Evolutionary conservation across 1,140 invertebrate genomes (phyloP), one percentile per base, ranked within the genome.

Genomic region (Pantala flavescens): DNA sequence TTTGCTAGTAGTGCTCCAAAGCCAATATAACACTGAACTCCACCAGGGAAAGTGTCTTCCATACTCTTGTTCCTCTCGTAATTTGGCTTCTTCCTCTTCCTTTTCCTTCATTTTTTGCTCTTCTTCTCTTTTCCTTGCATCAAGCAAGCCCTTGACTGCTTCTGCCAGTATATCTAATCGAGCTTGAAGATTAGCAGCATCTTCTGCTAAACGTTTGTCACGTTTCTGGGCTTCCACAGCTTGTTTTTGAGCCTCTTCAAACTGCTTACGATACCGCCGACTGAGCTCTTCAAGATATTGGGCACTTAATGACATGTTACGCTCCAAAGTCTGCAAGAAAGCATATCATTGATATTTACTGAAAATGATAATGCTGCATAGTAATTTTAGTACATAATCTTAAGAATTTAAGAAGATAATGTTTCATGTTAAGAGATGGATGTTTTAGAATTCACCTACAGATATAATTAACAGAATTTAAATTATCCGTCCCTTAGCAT

Each of bases 211-310:
- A 21, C 49, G 49, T 16, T 21, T 16, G n/a, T 63, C 49, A 19
- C 49, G 49, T 63, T 63, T 63, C 49, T 63, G 49, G 49, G 49
- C 49, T 21, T 63, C 49, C 1, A 21, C n/a, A 63, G 49, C 14
- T 21, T 63, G 49, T 12, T 88, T 87, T 81, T 95, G 92, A 88
- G 96, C 93, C 80, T 98, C 96, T 82, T 98, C 96, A 42, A 96
- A 94, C 84, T 99, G 96, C 76, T 94, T 94, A 78, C 97, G 97
- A 82, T 98, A 98, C 70, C 95, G 87, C 49, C 92, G 88, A 82
- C 94, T 97, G 71, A 99, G 82, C 81, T 98, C 96, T 82, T 98
- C 95, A 71, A 99, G 84, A 83, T 98, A 98, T 79, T 97, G 94
- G 75, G 93, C 93, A 76, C 94, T 97, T 2, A 99, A 84, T 3